phyloP scores from a whole-genome alignment of 35 echinoderm and acorn worm genomes.

The Patiria miniata region DNA sequence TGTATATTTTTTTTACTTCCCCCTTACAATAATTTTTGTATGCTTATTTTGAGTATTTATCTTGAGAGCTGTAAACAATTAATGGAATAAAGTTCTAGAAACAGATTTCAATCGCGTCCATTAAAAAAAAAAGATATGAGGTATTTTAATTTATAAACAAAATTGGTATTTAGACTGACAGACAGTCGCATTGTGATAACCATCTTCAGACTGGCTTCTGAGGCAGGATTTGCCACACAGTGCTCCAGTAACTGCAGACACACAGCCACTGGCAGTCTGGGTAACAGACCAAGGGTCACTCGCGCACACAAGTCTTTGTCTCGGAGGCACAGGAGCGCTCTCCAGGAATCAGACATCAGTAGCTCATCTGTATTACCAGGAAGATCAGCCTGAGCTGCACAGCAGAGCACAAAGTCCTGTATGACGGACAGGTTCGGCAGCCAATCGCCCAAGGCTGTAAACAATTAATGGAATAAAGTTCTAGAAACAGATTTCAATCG shows the following conservation, averaged over 20 bases:
- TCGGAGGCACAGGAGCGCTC: slow-evolving; percentile 35
- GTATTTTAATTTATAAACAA: too few relatives aligned
- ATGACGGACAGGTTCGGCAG: slow-evolving; percentile 15
- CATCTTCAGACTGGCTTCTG: slow-evolving; percentile 15
- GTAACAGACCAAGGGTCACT: slow-evolving; percentile 48
- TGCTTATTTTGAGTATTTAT: too few relatives aligned
- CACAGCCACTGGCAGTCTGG: slow-evolving; percentile 43
- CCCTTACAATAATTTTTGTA: too few relatives aligned
- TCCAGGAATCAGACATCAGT: slow-evolving; percentile 36
- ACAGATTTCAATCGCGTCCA: too few relatives aligned
- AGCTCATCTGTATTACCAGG: neutral
- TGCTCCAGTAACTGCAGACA: slow-evolving; percentile 64
- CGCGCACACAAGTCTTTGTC: slow-evolving; percentile 40
- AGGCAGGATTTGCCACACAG: slow-evolving; percentile 29
- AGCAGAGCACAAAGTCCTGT: slow-evolving; percentile 72
- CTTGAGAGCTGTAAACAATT: too few relatives aligned
- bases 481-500: too few relatives aligned
- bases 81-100: too few relatives aligned
- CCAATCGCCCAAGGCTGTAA: neutral
- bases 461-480: too few relatives aligned
- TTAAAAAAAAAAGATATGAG: too few relatives aligned
- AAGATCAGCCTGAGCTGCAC: slow-evolving; percentile 46
- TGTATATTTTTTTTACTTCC: too few relatives aligned
- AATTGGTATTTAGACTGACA: too few relatives aligned
- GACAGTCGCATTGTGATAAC: too few relatives aligned